These are phyloP conservation scores for Lordiphosa clarofinis DNA, from an alignment of 1,140 invertebrate genomes.

Conservation along the genomic window DNA sequence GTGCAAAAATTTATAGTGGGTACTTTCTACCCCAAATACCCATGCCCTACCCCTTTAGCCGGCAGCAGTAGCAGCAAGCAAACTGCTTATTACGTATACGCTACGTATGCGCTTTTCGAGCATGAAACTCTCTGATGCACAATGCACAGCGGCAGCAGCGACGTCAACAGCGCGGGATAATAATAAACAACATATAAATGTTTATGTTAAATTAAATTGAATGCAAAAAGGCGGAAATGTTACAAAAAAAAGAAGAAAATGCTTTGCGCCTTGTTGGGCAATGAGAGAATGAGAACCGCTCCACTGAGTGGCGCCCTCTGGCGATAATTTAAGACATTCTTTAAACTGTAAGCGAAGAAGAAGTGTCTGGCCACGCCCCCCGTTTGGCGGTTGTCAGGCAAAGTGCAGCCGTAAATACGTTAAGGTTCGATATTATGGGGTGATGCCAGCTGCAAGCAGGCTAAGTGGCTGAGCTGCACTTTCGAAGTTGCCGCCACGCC, in stretches of 20 bases:
- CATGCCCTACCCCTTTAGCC: conserved; percentile 1
- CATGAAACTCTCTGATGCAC: conserved; percentile 67
- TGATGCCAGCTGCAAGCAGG: conserved; percentile 56
- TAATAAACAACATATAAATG: conserved; percentile 73
- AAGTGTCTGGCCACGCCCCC: background rate
- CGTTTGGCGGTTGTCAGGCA: conserved; percentile 52
- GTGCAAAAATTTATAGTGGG: conserved; percentile 67
- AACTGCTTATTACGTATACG: conserved; percentile 71
- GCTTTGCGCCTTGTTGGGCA: conserved; percentile 58
- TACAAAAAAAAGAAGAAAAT: conserved; percentile 52
- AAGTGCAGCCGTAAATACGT: conserved; percentile 74
- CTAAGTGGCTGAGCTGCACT: conserved; percentile 72
- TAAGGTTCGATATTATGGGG: conserved; percentile 68
- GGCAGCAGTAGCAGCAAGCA: conserved; percentile 33
- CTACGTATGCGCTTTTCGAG: conserved; percentile 70
- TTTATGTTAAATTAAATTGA: conserved; percentile 78
- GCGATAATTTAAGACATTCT: conserved; percentile 47
- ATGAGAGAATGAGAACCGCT: conserved; percentile 28
- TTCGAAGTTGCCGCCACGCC: conserved; percentile 41
- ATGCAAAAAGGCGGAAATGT: conserved; percentile 74
- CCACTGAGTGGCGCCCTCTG: conserved; percentile 26
- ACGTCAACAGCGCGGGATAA: conserved; percentile 37
- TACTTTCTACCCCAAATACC: conserved; percentile 32
- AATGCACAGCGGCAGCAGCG: conserved; percentile 45
- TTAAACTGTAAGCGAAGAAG: background rate